A percentile compares a stretch with the other conserved stretches of the same genome.
phyloP scores from a whole-genome alignment of 2,888 invertebrate genomes.

The Mystacides longicornis region DNA sequence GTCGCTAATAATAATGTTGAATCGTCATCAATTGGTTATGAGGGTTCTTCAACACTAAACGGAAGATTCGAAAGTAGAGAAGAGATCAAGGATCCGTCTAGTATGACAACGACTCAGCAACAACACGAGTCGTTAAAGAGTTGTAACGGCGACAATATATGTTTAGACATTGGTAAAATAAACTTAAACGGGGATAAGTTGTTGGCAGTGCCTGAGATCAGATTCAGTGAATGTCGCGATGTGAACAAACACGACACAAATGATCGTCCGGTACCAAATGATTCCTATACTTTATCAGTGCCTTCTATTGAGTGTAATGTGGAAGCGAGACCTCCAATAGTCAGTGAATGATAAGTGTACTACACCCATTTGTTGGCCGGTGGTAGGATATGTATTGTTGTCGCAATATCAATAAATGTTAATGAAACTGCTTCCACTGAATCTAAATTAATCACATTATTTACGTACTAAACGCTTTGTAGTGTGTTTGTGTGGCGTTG shows the following conservation, averaged over 20 bases:
- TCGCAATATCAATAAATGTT: no score
- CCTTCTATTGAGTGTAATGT: conserved; percentile 40
- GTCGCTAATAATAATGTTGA: conserved; percentile 27
- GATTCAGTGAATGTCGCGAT: conserved; percentile 47
- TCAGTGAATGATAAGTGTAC: not conserved
- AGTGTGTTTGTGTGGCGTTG: no score
- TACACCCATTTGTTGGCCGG: not conserved
- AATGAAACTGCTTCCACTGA: no score
- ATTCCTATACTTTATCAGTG: conserved; percentile 41
- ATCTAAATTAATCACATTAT: no score
- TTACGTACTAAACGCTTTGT: no score
- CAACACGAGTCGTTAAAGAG: conserved; percentile 35
- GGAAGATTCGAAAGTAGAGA: conserved; percentile 37
- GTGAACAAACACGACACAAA: conserved; percentile 21
- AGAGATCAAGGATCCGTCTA: conserved; percentile 31
- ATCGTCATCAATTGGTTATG: conserved; percentile 34
- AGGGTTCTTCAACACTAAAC: conserved; percentile 37
- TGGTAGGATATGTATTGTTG: no score
- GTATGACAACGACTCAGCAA: conserved; percentile 28
- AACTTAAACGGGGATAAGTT: no score
- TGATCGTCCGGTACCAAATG: conserved; percentile 23
- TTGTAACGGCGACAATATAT: conserved; percentile 39
- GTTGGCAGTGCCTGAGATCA: conserved; percentile 43
- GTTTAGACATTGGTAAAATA: conserved; percentile 35
- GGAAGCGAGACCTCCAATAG: conserved; percentile 42